phyloP scores from a whole-genome alignment of 2,797 vertebrate species.

The Pangasius mekongensis region DNA sequence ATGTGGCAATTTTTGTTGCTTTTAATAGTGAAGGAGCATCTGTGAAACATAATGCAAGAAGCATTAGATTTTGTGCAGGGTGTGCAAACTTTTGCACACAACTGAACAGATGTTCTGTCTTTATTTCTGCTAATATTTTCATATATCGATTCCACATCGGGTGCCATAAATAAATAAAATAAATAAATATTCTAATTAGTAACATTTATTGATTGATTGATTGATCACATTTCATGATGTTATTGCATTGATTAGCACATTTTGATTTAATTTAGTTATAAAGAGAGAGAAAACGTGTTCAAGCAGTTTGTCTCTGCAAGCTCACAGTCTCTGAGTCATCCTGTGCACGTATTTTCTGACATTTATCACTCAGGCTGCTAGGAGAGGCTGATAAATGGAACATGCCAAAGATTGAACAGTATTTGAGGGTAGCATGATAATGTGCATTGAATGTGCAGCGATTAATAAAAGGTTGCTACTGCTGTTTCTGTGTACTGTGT shows the following conservation, averaged over 20 bases:
- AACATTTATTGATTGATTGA: background rate
- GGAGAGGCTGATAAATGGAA: constrained; percentile 9
- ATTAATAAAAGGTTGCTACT: constrained; percentile 12
- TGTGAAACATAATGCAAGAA: background rate
- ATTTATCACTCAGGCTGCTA: constrained; percentile 12
- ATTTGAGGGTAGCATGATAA: background rate
- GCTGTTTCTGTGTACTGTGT: background rate
- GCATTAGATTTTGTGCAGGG: background rate
- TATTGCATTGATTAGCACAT: background rate
- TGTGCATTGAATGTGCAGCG: background rate
- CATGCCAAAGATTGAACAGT: background rate
- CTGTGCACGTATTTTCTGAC: constrained; percentile 4
- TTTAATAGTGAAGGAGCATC: background rate
- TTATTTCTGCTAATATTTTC: background rate
- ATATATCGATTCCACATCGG: background rate
- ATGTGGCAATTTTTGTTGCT: background rate
- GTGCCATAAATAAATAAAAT: background rate
- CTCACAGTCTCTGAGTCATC: constrained; percentile 19
- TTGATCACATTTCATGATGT: background rate
- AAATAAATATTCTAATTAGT: too few relatives aligned
- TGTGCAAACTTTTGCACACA: background rate
- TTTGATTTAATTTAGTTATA: background rate
- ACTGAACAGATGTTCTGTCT: background rate
- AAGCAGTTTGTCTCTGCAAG: background rate
- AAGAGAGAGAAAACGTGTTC: background rate